phyloP scores from a whole-genome alignment of 2,113 vertebrate species.

The Lophochroa leadbeateri region DNA sequence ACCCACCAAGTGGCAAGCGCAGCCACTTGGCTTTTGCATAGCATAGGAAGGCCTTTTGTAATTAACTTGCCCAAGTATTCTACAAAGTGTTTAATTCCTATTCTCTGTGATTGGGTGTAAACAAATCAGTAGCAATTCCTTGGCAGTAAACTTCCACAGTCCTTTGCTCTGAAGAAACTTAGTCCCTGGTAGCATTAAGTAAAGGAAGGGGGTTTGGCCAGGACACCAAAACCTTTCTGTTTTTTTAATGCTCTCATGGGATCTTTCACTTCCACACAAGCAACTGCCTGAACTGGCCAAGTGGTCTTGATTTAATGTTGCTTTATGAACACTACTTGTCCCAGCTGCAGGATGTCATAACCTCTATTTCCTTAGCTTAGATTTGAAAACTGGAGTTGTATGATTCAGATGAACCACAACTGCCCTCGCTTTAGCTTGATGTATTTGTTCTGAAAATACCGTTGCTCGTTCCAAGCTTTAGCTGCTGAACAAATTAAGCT shows the following conservation, averaged over 20 bases:
- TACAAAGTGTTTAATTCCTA: background rate
- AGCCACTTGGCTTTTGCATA: background rate
- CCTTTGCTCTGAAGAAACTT: background rate
- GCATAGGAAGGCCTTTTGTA: background rate
- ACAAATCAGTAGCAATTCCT: constrained; percentile 19
- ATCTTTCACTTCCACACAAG: constrained; percentile 50
- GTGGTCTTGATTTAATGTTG: constrained; percentile 30
- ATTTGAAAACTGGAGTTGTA: constrained; percentile 17
- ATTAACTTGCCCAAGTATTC: background rate
- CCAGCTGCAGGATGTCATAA: constrained; percentile 53
- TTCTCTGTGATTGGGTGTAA: background rate
- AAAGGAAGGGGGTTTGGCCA: constrained; percentile 19
- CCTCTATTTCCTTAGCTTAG: constrained; percentile 52
- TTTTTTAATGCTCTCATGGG: constrained; percentile 31
- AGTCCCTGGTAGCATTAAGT: background rate
- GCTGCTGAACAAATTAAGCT: constrained; percentile 11
- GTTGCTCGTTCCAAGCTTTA: background rate
- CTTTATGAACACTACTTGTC: constrained; percentile 8
- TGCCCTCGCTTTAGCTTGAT: background rate
- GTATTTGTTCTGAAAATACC: constrained; percentile 36
- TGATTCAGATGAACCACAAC: constrained; percentile 29
- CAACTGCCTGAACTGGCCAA: background rate
- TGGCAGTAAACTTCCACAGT: background rate
- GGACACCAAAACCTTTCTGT: background rate
- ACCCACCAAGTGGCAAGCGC: background rate